Percentiles rank a stretch among this genome's conserved stretches.
These are phyloP conservation scores for Sycophaga agraensis DNA, from an alignment of 1,140 invertebrate genomes.

Conservation along the genomic window DNA sequence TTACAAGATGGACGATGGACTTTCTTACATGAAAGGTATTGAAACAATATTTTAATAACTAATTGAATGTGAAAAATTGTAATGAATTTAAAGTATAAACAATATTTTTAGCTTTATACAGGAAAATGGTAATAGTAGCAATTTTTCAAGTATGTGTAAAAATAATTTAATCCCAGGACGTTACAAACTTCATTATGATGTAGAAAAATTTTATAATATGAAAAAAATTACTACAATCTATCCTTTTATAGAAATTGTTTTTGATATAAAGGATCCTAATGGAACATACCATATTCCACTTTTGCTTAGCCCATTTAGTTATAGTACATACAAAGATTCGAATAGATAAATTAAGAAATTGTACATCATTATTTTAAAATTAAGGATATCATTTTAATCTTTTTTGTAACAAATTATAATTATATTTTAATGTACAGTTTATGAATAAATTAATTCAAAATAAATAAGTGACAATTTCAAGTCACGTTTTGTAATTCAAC, in stretches of 20 bases:
- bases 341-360: slow-evolving; percentile 4
- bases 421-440: neutral
- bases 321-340: slow-evolving; percentile 72
- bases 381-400: slow-evolving; percentile 1
- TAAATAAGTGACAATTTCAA: no score
- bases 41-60: neutral
- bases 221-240: slow-evolving; percentile 67
- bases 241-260: slow-evolving; percentile 77
- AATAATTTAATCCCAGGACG: slow-evolving; percentile 64
- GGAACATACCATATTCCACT: slow-evolving; percentile 80
- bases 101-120: neutral
- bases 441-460: no score
- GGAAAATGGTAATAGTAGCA: slow-evolving; percentile 27
- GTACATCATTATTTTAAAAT: neutral
- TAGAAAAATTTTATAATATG: slow-evolving; percentile 69
- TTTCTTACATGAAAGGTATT: slow-evolving; percentile 62
- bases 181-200: slow-evolving; percentile 77
- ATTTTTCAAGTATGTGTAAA: slow-evolving; percentile 62
- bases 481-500: no score
- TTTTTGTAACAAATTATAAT: neutral
- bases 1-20: slow-evolving; percentile 65
- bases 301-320: slow-evolving; percentile 78
- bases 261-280: slow-evolving; percentile 67
- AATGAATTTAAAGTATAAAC: neutral
- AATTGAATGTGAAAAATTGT: neutral